A percentile compares a stretch with the other conserved stretches of the same genome.
These are phyloP conservation scores for Eupithecia abbreviata DNA, from an alignment of 2,888 invertebrate genomes.

Conservation along the genomic window DNA sequence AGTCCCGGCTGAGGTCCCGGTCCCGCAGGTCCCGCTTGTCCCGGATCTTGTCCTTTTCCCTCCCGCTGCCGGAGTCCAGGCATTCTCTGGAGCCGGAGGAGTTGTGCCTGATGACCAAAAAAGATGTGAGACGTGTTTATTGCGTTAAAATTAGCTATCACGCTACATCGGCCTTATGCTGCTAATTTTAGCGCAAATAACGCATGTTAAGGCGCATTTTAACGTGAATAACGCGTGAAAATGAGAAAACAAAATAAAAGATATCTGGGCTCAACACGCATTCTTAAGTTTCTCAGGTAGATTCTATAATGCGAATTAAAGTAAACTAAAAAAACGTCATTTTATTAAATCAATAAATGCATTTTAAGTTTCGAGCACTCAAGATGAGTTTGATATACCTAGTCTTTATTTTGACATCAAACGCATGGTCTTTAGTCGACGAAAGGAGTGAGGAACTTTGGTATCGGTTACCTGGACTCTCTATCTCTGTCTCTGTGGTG, in stretches of 20 bases:
- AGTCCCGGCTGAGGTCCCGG: slow-evolving; percentile 69
- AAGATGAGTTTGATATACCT: background rate
- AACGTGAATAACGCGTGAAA: no score
- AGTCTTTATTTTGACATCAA: background rate
- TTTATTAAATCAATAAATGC: no score
- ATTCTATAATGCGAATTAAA: no score
- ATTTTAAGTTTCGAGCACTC: no score
- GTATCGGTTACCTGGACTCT: slow-evolving; percentile 63
- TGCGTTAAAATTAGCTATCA: no score
- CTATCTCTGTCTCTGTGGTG: slow-evolving; percentile 65
- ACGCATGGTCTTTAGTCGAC: background rate
- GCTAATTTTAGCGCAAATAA: no score
- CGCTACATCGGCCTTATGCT: no score
- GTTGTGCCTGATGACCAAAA: slow-evolving; percentile 65
- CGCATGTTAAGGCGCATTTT: no score
- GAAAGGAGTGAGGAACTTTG: background rate
- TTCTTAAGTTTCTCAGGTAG: no score
- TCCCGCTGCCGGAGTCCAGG: slow-evolving; percentile 79
- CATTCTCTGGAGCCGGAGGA: slow-evolving; percentile 80
- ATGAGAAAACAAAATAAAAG: no score
- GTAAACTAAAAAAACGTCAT: no score
- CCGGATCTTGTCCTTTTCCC: slow-evolving; percentile 74
- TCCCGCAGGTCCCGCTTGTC: slow-evolving; percentile 74
- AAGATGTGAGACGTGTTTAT: background rate
- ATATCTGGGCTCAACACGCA: no score